phyloP scores from a whole-genome alignment of 2,797 vertebrate genomes.

The Rhadinocentrus ornatus region DNA sequence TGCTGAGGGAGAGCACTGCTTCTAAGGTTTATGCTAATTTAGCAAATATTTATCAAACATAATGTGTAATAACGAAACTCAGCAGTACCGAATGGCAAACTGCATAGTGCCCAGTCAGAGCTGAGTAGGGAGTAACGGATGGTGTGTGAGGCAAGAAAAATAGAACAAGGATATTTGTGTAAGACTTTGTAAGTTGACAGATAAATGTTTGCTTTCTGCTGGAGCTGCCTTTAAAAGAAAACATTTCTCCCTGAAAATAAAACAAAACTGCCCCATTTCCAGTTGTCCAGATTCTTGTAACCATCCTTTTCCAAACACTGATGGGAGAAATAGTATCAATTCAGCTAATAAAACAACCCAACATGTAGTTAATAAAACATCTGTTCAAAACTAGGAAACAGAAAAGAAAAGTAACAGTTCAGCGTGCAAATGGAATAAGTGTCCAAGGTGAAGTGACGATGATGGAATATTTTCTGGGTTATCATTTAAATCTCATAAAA shows the following conservation, averaged over 20 bases:
- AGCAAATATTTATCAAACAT: slow-evolving; percentile 53
- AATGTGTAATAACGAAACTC: slow-evolving; percentile 35
- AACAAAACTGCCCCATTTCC: no score
- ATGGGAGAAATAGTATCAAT: not conserved
- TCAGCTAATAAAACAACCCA: no score
- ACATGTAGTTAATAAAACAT: not conserved
- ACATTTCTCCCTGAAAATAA: slow-evolving; percentile 4
- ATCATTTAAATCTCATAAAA: slow-evolving; percentile 52
- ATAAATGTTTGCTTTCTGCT: slow-evolving; percentile 4
- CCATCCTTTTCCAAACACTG: not conserved
- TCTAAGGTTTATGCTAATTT: slow-evolving; percentile 52
- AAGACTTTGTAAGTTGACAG: not conserved
- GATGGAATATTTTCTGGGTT: slow-evolving; percentile 49
- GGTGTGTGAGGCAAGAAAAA: slow-evolving; percentile 35
- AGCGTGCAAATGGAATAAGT: not conserved
- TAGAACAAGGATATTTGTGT: slow-evolving; percentile 3
- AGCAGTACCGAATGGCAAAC: slow-evolving; percentile 44
- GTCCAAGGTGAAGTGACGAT: slow-evolving; percentile 40
- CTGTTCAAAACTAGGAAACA: not conserved
- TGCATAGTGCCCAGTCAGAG: slow-evolving; percentile 47
- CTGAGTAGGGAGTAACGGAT: slow-evolving; percentile 33
- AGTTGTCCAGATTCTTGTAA: not conserved
- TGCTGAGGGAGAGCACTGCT: slow-evolving; percentile 39
- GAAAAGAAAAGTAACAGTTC: not conserved
- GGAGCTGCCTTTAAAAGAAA: slow-evolving; percentile 11